Evolutionary conservation across 2,797 vertebrate genomes (phyloP).

Genomic region (Crocidura indochinensis): DNA sequence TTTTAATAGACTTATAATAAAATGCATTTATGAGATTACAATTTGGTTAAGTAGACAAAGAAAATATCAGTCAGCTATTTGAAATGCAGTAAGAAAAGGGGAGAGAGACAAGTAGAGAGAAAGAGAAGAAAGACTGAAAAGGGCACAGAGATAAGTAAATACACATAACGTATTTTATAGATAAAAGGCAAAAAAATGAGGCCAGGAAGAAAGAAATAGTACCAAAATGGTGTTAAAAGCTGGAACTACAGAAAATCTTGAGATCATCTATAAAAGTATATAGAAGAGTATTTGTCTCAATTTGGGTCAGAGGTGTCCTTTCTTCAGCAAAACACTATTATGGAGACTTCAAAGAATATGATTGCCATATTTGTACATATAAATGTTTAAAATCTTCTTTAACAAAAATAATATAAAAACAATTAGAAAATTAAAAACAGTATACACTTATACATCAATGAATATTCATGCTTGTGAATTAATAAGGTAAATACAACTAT

Average conservation of each 20-base stretch:
- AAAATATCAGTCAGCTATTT: conserved; percentile 65
- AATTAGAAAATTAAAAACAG: conserved; percentile 47
- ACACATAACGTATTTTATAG: background rate
- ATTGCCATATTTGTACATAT: background rate
- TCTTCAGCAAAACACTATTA: background rate
- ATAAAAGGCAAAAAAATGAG: background rate
- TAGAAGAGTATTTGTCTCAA: background rate
- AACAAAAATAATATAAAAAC: background rate
- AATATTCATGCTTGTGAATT: conserved; percentile 13
- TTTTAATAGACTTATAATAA: conserved; percentile 41
- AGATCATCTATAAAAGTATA: background rate
- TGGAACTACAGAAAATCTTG: background rate
- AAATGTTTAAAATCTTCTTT: conserved; percentile 18
- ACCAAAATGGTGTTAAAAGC: background rate
- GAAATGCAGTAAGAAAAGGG: conserved; percentile 23
- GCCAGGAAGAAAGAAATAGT: background rate
- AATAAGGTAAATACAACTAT: conserved; percentile 53
- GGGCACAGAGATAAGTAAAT: background rate
- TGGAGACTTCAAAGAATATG: conserved; percentile 7
- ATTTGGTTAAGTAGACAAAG: conserved; percentile 53
- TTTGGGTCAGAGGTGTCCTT: background rate
- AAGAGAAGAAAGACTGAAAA: background rate
- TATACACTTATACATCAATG: background rate
- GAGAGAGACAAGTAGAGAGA: background rate
- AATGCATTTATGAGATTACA: background rate